Conservation (phyloP, 2,888 invertebrate genomes). For the Mesodorylaimus sp. region DNA sequence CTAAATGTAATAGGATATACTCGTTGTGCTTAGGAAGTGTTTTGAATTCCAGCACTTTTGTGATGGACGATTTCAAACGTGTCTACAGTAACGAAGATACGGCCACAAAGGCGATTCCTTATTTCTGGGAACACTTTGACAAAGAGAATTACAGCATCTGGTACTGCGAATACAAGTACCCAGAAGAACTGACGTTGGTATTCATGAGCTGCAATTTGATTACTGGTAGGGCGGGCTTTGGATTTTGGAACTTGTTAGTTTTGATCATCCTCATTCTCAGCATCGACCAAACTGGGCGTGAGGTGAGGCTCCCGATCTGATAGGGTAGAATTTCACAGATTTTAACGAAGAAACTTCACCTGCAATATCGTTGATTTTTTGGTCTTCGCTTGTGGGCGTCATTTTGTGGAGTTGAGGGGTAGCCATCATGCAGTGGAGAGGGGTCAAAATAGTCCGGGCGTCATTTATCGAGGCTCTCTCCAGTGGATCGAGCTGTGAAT, state of each 20-base stretch:
- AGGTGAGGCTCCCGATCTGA: too few species aligned
- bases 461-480: too few species aligned
- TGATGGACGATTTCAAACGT: slow-evolving; percentile 91
- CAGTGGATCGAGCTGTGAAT: too few species aligned
- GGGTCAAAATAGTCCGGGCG: neutral
- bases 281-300: too few species aligned
- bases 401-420: too few species aligned
- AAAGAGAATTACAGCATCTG: slow-evolving; percentile 87
- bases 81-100: slow-evolving; percentile 91
- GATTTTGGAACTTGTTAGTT: too few species aligned
- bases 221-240: slow-evolving; percentile 42
- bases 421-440: too few species aligned
- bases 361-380: too few species aligned
- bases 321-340: too few species aligned
- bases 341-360: too few species aligned
- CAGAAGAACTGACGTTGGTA: slow-evolving; percentile 66
- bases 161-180: slow-evolving; percentile 90
- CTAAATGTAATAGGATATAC: neutral
- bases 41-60: slow-evolving; percentile 49
- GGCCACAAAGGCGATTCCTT: slow-evolving; percentile 64
- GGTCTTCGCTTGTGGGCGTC: too few species aligned
- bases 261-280: too few species aligned
- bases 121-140: slow-evolving; percentile 97
- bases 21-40: neutral
- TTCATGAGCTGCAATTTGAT: slow-evolving; percentile 99